phyloP scores from a whole-genome alignment of 2,797 vertebrate species.

The Columba guinea region DNA sequence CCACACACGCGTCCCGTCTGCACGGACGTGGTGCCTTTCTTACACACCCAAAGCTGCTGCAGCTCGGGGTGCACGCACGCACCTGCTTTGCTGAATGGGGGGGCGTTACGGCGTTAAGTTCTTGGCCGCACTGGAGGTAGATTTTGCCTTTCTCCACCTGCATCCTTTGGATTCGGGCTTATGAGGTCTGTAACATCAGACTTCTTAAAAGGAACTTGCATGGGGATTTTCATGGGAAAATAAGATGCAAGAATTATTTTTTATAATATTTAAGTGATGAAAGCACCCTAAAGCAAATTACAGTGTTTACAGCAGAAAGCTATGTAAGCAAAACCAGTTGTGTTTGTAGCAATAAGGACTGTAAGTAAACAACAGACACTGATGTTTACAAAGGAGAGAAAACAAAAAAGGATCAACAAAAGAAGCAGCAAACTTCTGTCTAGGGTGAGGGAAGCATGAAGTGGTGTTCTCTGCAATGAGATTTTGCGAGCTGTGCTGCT shows the following conservation, averaged over 20 bases:
- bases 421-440: not conserved
- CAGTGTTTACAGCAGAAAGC: not conserved
- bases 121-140: not conserved
- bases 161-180: not conserved
- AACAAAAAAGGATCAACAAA: not conserved
- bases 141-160: not conserved
- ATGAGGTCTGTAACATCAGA: not conserved
- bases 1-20: not conserved
- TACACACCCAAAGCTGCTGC: not conserved
- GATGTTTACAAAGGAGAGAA: not conserved
- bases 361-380: not conserved
- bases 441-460: not conserved
- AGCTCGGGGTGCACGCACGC: rapidly evolving
- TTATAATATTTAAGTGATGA: not conserved
- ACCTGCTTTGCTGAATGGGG: not conserved
- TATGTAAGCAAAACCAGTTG: not conserved
- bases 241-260: not conserved
- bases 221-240: not conserved
- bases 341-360: not conserved
- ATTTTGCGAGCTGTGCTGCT: not conserved
- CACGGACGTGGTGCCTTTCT: not conserved
- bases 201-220: not conserved
- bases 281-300: not conserved
- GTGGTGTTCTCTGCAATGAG: not conserved
- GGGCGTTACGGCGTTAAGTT: not conserved